Conservation (phyloP, 2,113 vertebrate species). For the Entomyzon cyanotis region DNA sequence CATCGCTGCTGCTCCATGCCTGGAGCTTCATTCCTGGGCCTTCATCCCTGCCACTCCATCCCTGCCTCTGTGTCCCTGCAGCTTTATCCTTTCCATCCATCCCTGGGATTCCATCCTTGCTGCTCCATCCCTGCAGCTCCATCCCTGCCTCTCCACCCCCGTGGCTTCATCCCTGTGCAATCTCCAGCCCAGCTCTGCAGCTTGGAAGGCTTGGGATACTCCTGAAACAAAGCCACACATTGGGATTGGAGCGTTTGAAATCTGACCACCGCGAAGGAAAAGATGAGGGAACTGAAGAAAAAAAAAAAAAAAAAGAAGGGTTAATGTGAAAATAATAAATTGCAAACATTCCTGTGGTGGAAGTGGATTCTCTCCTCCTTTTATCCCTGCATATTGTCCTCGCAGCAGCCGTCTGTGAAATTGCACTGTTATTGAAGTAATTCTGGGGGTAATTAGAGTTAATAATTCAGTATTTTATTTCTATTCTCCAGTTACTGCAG, state of each 20-base stretch:
- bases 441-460: constrained; percentile 77
- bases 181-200: background rate
- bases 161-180: background rate
- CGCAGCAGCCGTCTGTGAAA: constrained; percentile 75
- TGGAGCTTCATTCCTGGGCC: fast-evolving
- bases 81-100: fast-evolving
- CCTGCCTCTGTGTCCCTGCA: background rate
- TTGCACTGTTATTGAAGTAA: constrained; percentile 75
- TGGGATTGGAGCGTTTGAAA: background rate
- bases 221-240: background rate
- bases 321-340: constrained; percentile 71
- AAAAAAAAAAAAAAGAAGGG: background rate
- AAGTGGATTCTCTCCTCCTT: constrained; percentile 71
- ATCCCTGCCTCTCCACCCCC: background rate
- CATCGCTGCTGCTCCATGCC: background rate
- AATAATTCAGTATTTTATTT: constrained; percentile 77
- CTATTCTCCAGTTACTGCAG: constrained; percentile 72
- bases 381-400: constrained; percentile 71
- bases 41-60: background rate
- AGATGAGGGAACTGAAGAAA: background rate
- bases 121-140: fast-evolving
- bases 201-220: background rate
- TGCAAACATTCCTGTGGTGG: constrained; percentile 73
- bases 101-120: background rate
- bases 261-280: background rate